A percentile compares a stretch with the other conserved stretches of the same genome.
Conservation (phyloP, 2,797 vertebrate species). For the Cossypha niveicapilla region DNA sequence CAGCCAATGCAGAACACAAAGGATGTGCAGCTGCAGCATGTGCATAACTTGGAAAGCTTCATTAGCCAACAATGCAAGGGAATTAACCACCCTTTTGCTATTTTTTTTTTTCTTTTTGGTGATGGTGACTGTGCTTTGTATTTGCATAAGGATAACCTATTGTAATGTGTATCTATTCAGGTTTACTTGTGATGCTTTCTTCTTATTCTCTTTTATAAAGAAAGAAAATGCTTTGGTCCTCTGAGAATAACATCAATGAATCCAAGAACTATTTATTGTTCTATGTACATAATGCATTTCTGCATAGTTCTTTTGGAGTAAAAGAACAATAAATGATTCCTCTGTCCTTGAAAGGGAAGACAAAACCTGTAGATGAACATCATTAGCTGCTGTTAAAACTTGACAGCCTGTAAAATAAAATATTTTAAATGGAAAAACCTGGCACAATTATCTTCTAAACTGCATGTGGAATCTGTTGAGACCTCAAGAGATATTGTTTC, state of each 20-base stretch:
- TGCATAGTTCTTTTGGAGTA: neutral
- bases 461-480: neutral
- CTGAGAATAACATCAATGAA: neutral
- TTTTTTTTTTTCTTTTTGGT: neutral
- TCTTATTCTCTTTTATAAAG: neutral
- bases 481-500: neutral
- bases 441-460: neutral
- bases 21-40: neutral
- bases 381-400: neutral
- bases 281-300: neutral
- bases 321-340: neutral
- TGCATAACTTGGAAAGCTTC: neutral
- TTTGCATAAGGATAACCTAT: conserved; percentile 7
- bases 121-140: neutral
- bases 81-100: neutral
- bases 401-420: neutral
- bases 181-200: neutral
- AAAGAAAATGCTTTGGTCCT: neutral
- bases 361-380: neutral
- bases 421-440: neutral
- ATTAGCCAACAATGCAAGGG: neutral
- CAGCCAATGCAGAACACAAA: neutral
- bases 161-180: neutral
- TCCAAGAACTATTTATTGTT: neutral
- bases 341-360: neutral